Conservation (phyloP, 1,140 invertebrate genomes). For the Leptopilina clavipes region DNA sequence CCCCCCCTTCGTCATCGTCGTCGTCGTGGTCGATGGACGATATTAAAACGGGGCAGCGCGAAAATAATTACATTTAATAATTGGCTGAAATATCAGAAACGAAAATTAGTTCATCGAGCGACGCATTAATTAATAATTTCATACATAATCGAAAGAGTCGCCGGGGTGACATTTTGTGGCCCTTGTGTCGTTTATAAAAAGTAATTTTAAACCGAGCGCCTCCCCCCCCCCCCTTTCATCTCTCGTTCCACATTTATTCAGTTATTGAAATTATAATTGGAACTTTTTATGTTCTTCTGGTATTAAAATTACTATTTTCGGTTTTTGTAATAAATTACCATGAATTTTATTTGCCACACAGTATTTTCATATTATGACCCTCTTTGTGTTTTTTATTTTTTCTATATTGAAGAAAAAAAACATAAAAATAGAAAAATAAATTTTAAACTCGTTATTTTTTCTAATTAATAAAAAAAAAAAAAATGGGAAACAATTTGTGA, state of each 20-base stretch:
- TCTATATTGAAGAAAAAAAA: too few relatives aligned
- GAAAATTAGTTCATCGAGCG: constrained; percentile 68
- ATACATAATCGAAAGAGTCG: constrained; percentile 62
- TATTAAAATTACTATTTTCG: constrained; percentile 17
- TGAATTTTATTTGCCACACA: not conserved
- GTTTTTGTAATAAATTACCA: constrained; percentile 6
- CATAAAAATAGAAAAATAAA: too few relatives aligned
- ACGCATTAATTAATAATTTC: constrained; percentile 63
- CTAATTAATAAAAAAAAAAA: too few relatives aligned
- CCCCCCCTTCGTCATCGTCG: constrained; percentile 23
- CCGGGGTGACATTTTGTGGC: constrained; percentile 54
- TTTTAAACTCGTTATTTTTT: not conserved
- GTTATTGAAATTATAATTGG: constrained; percentile 20
- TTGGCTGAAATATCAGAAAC: constrained; percentile 69
- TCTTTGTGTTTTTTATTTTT: not conserved
- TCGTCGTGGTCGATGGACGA: constrained; percentile 50
- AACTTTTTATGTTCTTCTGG: not conserved
- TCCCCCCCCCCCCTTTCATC: not conserved
- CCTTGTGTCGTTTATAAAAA: constrained; percentile 34
- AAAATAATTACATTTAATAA: constrained; percentile 71
- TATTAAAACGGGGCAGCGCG: constrained; percentile 66
- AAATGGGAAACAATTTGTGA: too few relatives aligned
- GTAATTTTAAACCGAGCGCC: not conserved
- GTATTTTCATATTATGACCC: not conserved
- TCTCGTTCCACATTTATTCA: not conserved